phyloP scores from a whole-genome alignment of 1,140 invertebrate species.

The Anagrus nilaparvatae region DNA sequence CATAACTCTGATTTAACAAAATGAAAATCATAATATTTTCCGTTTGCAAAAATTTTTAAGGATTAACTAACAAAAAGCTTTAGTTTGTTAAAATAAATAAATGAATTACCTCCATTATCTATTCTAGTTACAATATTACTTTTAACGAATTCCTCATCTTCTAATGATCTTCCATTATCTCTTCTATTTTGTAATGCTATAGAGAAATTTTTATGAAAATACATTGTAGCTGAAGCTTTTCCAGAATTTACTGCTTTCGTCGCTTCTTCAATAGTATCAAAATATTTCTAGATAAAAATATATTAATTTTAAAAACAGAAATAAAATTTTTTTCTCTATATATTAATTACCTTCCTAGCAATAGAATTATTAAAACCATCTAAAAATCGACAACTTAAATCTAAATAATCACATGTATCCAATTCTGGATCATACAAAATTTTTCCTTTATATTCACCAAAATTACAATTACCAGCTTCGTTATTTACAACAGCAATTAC shows the following conservation, averaged over 20 bases:
- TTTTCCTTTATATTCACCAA: constrained; percentile 29
- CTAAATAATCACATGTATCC: constrained; percentile 40
- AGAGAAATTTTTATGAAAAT: constrained; percentile 68
- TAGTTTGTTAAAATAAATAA: constrained; percentile 2
- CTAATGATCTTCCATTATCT: constrained; percentile 30
- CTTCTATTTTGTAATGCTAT: constrained; percentile 47
- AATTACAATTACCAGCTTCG: constrained; percentile 44
- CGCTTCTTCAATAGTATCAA: constrained; percentile 47
- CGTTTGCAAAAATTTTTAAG: neutral
- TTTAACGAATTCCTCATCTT: constrained; percentile 41
- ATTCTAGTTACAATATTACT: constrained; percentile 56
- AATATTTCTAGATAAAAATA: constrained; percentile 48
- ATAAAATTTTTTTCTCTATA: too few species aligned
- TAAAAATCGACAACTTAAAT: constrained; percentile 50
- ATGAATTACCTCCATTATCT: constrained; percentile 55
- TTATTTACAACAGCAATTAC: constrained; percentile 66
- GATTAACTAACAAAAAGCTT: neutral
- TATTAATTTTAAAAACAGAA: too few species aligned
- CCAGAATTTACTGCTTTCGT: constrained; percentile 50
- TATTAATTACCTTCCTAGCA: constrained; percentile 31
- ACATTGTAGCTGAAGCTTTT: constrained; percentile 56
- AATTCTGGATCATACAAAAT: constrained; percentile 23
- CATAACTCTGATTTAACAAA: too few species aligned
- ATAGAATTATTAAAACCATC: constrained; percentile 40
- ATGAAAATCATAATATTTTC: too few species aligned